phyloP scores from a whole-genome alignment of 2,888 invertebrate species.

The Augiades crinisus region DNA sequence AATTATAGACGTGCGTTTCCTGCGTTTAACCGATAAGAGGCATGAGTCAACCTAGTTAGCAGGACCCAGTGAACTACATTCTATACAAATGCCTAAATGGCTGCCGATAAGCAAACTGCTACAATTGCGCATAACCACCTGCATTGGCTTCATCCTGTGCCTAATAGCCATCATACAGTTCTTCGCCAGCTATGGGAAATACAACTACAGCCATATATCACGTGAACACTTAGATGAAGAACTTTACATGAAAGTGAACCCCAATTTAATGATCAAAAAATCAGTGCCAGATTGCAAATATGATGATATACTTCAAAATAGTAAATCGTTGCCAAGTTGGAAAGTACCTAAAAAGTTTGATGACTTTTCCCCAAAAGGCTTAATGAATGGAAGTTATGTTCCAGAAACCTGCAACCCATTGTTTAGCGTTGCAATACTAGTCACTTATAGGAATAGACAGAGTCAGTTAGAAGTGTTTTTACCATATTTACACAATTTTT shows the following conservation, averaged over 20 bases:
- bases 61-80: constrained; percentile 2
- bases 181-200: constrained; percentile 44
- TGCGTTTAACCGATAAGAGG: background rate
- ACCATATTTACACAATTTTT: constrained; percentile 92
- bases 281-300: constrained; percentile 54
- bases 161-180: constrained; percentile 47
- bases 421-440: constrained; percentile 89
- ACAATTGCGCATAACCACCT: constrained; percentile 45
- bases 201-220: constrained; percentile 51
- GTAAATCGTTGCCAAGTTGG: constrained; percentile 41
- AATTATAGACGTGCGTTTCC: too few species aligned
- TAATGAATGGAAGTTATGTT: constrained; percentile 55
- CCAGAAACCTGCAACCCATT: constrained; percentile 60
- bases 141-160: constrained; percentile 39
- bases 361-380: constrained; percentile 44
- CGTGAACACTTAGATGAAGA: constrained; percentile 41
- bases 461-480: constrained; percentile 89
- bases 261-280: constrained; percentile 39
- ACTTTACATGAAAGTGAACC: constrained; percentile 44
- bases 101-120: constrained; percentile 40
- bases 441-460: constrained; percentile 89
- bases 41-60: constrained; percentile 2
- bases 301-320: constrained; percentile 48
- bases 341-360: constrained; percentile 44
- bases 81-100: constrained; percentile 52